phyloP scores from a whole-genome alignment of 1,140 invertebrate genomes.

The Drosophila melanica region DNA sequence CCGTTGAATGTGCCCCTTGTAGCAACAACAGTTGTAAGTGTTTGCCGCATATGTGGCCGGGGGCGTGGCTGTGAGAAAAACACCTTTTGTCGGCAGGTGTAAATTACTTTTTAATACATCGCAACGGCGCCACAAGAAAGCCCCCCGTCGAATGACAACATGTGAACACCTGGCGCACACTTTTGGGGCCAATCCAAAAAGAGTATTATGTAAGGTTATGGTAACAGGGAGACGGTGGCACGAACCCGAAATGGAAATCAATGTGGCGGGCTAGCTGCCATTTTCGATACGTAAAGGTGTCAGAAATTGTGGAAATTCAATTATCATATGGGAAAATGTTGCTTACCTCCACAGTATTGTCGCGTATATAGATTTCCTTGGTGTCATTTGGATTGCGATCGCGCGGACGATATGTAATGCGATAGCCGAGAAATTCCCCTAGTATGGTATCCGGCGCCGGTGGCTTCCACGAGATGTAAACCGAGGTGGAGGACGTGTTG shows the following conservation, averaged over 20 bases:
- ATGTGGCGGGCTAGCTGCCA: slow-evolving; percentile 30
- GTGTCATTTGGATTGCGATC: slow-evolving; percentile 86
- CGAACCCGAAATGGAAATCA: slow-evolving; percentile 29
- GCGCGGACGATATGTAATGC: slow-evolving; percentile 88
- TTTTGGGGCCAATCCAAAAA: slow-evolving; percentile 11
- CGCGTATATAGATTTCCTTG: slow-evolving; percentile 89
- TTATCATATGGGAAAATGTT: slow-evolving; percentile 41
- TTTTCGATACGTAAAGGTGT: slow-evolving; percentile 58
- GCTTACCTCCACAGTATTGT: slow-evolving; percentile 87
- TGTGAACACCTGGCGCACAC: slow-evolving; percentile 34
- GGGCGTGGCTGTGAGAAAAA: slow-evolving; percentile 60
- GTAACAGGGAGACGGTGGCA: slow-evolving; percentile 6
- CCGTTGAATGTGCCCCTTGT: slow-evolving; percentile 39
- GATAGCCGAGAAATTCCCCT: slow-evolving; percentile 92
- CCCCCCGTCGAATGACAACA: no score
- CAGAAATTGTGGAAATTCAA: slow-evolving; percentile 74
- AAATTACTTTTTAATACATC: slow-evolving; percentile 78
- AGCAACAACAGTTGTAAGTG: slow-evolving; percentile 6
- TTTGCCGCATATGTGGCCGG: slow-evolving; percentile 12
- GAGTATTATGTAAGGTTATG: not conserved
- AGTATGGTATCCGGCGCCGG: slow-evolving; percentile 88
- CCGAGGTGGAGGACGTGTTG: slow-evolving; percentile 88
- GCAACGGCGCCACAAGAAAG: slow-evolving; percentile 43
- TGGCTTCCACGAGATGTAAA: slow-evolving; percentile 89
- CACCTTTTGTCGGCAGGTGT: slow-evolving; percentile 62